A percentile compares a stretch with the other conserved stretches of the same genome.
These are phyloP conservation scores for Pseudochaenichthys georgianus DNA, from an alignment of 2,797 vertebrate genomes.

Conservation along the genomic window DNA sequence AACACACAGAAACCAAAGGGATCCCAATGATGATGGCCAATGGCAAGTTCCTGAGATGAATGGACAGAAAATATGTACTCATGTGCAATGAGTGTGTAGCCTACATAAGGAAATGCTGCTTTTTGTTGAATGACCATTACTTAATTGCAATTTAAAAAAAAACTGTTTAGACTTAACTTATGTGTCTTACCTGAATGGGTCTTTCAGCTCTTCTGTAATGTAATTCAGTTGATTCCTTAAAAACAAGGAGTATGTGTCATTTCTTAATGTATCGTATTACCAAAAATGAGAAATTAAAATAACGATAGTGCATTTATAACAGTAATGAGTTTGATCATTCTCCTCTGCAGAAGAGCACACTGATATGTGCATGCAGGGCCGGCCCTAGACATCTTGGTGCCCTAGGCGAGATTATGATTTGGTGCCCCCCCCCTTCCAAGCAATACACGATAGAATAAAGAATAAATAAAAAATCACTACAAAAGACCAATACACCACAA, in stretches of 20 bases:
- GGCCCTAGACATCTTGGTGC: no score
- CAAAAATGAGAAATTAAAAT: neutral
- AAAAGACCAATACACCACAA: no score
- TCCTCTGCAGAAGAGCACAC: neutral
- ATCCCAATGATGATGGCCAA: constrained; percentile 94
- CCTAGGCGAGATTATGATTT: no score
- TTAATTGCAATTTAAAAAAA: neutral
- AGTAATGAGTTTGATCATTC: neutral
- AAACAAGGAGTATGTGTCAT: neutral
- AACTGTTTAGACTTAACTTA: neutral
- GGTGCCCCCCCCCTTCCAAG: no score
- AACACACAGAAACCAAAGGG: constrained; percentile 92
- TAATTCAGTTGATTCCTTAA: constrained; percentile 96
- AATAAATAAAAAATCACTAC: no score
- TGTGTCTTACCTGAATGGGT: constrained; percentile 89
- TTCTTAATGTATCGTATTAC: neutral
- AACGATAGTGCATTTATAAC: neutral
- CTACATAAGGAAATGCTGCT: neutral
- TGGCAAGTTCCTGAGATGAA: constrained; percentile 87
- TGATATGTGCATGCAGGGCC: neutral
- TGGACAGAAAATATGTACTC: neutral
- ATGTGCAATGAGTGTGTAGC: neutral
- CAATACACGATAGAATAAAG: no score
- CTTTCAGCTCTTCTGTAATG: constrained; percentile 94
- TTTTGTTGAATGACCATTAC: neutral